Percentiles rank a stretch among this genome's conserved stretches.
These are phyloP conservation scores for Tiphia femorata DNA, from an alignment of 2,888 invertebrate genomes.

Conservation along the genomic window DNA sequence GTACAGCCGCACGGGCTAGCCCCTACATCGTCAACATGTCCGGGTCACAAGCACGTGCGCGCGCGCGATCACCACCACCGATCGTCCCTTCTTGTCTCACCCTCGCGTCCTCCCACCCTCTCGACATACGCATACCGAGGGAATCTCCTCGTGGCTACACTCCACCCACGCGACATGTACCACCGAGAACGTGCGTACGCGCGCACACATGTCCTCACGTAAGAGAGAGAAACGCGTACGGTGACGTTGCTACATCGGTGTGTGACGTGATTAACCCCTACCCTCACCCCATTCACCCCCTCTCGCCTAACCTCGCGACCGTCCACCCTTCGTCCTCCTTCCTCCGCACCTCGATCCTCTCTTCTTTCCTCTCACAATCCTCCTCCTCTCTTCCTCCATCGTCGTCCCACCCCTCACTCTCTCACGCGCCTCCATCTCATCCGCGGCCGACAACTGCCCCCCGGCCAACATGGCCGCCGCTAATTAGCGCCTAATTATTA, in stretches of 20 bases:
- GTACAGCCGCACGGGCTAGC: constrained; percentile 46
- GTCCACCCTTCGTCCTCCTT: constrained; percentile 13
- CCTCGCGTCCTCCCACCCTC: background rate
- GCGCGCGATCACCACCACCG: constrained; percentile 28
- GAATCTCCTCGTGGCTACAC: constrained; percentile 62
- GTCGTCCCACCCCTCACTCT: no score
- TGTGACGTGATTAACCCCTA: constrained; percentile 58
- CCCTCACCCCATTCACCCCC: background rate
- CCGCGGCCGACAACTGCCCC: no score
- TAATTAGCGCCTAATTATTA: constrained; percentile 67
- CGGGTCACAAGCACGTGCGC: constrained; percentile 34
- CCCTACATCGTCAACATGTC: constrained; percentile 64
- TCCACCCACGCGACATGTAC: constrained; percentile 63
- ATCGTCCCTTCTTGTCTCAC: constrained; percentile 29
- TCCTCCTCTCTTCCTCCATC: constrained; percentile 31
- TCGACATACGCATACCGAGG: constrained; percentile 32
- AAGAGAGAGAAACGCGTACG: constrained; percentile 19
- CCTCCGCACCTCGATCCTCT: no score
- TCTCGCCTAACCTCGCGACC: background rate
- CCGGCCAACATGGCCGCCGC: constrained; percentile 61
- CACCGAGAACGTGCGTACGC: constrained; percentile 34
- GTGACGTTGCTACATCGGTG: constrained; percentile 40
- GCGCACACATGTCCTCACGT: constrained; percentile 13
- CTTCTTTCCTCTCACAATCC: no score
- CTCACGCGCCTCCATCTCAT: no score